Conservation (phyloP, 2,888 invertebrate genomes). For the Andrena bucephala region DNA sequence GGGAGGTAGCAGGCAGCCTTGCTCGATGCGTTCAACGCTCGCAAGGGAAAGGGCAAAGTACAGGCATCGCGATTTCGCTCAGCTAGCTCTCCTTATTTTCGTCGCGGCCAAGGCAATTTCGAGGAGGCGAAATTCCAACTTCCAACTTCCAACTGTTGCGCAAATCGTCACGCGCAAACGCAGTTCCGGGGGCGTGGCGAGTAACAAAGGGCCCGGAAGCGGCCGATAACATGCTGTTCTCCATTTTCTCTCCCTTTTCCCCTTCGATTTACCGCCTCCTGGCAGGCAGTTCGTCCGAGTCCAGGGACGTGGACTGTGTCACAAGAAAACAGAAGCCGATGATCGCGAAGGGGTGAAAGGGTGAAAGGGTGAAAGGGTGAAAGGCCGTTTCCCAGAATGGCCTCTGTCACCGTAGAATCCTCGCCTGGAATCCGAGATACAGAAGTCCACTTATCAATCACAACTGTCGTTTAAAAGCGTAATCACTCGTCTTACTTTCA, state of each 20-base stretch:
- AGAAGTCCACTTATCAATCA: conserved; percentile 64
- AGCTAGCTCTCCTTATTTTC: conserved; percentile 58
- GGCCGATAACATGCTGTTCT: conserved; percentile 72
- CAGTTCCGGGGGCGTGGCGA: conserved; percentile 72
- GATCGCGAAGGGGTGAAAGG: conserved; percentile 17
- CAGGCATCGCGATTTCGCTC: conserved; percentile 26
- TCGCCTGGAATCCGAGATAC: conserved; percentile 65
- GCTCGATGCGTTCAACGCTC: conserved; percentile 34
- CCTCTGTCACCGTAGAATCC: conserved; percentile 31
- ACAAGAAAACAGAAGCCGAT: conserved; percentile 44
- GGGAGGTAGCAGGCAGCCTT: conserved; percentile 12
- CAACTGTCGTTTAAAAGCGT: conserved; percentile 29
- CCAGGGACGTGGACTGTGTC: conserved; percentile 48
- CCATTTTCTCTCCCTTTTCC: conserved; percentile 61
- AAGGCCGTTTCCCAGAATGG: conserved; percentile 35
- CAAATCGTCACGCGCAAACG: conserved; percentile 78
- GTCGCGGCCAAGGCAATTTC: conserved; percentile 58
- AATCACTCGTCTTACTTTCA: conserved; percentile 19
- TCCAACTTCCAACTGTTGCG: conserved; percentile 81
- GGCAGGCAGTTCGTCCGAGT: conserved; percentile 56
- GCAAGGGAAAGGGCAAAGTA: conserved; percentile 47
- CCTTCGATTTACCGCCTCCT: conserved; percentile 41
- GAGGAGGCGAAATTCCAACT: conserved; percentile 66
- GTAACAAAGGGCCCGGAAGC: conserved; percentile 74
- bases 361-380: conserved; percentile 19